Conservation (phyloP, 2,888 invertebrate genomes). For the Theretra japonica region DNA sequence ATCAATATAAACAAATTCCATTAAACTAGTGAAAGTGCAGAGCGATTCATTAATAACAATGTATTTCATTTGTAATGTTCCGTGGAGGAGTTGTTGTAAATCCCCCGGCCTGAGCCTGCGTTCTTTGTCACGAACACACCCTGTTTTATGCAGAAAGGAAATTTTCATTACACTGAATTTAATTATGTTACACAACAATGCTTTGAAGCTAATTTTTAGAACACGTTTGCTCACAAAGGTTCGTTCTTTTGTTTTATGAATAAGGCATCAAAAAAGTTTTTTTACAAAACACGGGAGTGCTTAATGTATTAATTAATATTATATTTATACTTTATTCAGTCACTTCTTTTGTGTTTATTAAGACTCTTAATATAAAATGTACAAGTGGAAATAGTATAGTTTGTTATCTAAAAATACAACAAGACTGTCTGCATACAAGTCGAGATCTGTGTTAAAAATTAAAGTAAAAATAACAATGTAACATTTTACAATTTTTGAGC, state of each 20-base stretch:
- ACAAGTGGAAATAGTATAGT: too few species aligned
- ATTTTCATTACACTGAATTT: conserved; percentile 38
- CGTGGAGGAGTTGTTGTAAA: background rate
- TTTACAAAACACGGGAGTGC: background rate
- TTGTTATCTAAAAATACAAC: too few species aligned
- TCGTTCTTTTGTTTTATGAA: conserved; percentile 12
- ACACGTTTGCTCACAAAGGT: background rate
- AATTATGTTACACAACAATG: conserved; percentile 42
- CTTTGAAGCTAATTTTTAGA: conserved; percentile 36
- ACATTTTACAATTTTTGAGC: background rate
- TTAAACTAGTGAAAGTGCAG: background rate
- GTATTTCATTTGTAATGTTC: background rate
- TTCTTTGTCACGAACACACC: conserved; percentile 34
- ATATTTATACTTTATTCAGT: background rate
- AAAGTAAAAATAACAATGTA: background rate
- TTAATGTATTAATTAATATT: background rate
- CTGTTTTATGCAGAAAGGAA: conserved; percentile 33
- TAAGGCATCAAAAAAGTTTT: background rate
- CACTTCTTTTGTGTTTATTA: background rate
- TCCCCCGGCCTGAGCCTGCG: conserved; percentile 12
- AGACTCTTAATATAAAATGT: background rate
- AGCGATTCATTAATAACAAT: conserved; percentile 13
- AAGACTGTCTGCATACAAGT: background rate
- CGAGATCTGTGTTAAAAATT: background rate
- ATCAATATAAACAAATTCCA: background rate